Evolutionary conservation across 2,113 vertebrate species (phyloP).

Genomic region (Heloderma charlesbogerti): DNA sequence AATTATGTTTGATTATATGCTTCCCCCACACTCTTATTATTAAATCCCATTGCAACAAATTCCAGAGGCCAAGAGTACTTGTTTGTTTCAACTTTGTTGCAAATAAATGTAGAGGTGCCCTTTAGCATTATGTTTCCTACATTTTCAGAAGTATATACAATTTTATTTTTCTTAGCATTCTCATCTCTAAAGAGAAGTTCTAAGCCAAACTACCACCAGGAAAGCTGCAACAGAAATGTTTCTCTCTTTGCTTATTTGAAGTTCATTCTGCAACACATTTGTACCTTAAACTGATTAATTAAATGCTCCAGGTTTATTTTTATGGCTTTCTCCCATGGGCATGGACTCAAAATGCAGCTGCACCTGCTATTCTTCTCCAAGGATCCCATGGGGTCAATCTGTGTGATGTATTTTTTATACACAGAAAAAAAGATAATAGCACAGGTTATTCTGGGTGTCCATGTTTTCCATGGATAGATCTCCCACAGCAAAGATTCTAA

Average conservation of each 20-base stretch:
- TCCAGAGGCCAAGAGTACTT: not conserved
- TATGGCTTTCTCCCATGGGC: constrained; percentile 14
- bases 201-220: not conserved
- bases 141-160: not conserved
- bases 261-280: constrained; percentile 1
- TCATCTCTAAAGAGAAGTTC: not conserved
- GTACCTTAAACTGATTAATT: constrained; percentile 18
- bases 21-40: not conserved
- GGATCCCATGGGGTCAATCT: constrained; percentile 23
- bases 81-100: not conserved
- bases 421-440: constrained; percentile 22
- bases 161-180: not conserved
- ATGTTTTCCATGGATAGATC: constrained; percentile 3
- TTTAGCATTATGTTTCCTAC: not conserved
- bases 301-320: constrained; percentile 29
- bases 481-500: not conserved
- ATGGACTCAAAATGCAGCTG: not conserved
- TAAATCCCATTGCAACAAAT: not conserved
- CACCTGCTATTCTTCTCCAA: constrained; percentile 38
- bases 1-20: not conserved
- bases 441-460: constrained; percentile 1
- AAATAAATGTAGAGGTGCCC: not conserved
- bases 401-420: constrained; percentile 16
- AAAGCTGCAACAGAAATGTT: not conserved
- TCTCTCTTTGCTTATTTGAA: not conserved